These are phyloP conservation scores for Micrasema minimum DNA, from an alignment of 1,140 invertebrate genomes.

Conservation along the genomic window DNA sequence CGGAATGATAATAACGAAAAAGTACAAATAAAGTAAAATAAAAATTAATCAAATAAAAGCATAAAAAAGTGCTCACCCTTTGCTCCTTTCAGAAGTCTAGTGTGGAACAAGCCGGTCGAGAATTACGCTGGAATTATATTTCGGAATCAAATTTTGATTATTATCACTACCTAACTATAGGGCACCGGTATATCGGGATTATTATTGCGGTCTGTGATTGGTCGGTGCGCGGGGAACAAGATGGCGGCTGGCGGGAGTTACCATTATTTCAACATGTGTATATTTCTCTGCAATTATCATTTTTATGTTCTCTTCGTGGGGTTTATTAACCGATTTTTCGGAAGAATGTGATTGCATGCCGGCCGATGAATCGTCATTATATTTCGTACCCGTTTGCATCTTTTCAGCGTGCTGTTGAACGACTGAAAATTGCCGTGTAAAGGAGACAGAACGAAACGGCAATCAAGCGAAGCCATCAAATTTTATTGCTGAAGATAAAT, in stretches of 20 bases:
- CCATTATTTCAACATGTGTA: conserved; percentile 39
- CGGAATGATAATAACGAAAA: no score
- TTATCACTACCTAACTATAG: conserved; percentile 54
- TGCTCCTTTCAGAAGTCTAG: conserved; percentile 24
- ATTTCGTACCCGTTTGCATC: background rate
- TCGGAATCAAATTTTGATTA: conserved; percentile 54
- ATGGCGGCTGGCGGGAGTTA: conserved; percentile 33
- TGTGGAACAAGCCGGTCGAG: conserved; percentile 14
- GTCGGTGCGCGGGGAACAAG: conserved; percentile 6
- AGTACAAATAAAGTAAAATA: no score
- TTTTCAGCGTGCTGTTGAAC: no score
- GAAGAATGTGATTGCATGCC: conserved; percentile 27
- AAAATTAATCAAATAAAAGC: no score
- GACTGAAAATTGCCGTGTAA: background rate
- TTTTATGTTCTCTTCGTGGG: conserved; percentile 39
- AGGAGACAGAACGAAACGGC: no score
- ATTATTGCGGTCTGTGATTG: conserved; percentile 44
- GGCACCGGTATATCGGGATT: conserved; percentile 45
- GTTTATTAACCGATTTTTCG: conserved; percentile 36
- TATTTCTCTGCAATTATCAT: conserved; percentile 38
- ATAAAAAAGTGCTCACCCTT: conserved; percentile 11
- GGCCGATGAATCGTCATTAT: background rate
- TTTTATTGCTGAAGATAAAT: no score
- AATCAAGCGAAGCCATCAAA: no score
- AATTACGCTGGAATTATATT: conserved; percentile 50